These are phyloP conservation scores for Eudorcas thomsonii DNA, from an alignment of 2,113 vertebrate genomes.

Conservation along the genomic window DNA sequence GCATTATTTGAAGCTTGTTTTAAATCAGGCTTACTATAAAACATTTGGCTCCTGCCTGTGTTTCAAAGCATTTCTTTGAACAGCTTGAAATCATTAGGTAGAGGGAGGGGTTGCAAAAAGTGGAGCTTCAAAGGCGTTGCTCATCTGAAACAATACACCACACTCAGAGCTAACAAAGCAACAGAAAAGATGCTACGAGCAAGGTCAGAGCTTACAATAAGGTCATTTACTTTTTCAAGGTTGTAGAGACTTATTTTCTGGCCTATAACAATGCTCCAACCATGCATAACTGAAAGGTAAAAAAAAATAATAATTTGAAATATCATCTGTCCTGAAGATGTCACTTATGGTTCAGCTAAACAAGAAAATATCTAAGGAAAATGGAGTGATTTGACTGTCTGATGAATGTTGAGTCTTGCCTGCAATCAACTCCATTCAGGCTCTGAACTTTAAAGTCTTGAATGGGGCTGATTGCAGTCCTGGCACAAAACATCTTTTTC, in stretches of 20 bases:
- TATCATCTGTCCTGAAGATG: slow-evolving; percentile 37
- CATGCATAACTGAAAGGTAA: neutral
- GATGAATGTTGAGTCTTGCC: slow-evolving; percentile 36
- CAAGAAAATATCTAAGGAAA: slow-evolving; percentile 40
- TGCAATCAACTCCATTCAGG: slow-evolving; percentile 60
- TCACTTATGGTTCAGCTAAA: slow-evolving; percentile 38
- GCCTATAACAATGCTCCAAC: neutral
- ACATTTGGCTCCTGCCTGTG: slow-evolving; percentile 36
- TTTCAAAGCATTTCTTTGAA: slow-evolving; percentile 65
- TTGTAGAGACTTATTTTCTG: slow-evolving; percentile 33
- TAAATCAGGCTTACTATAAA: slow-evolving; percentile 52
- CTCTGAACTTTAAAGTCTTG: slow-evolving; percentile 23
- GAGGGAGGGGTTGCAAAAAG: neutral
- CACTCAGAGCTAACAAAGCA: slow-evolving; percentile 21
- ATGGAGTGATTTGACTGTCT: slow-evolving; percentile 56
- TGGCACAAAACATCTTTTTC: slow-evolving; percentile 22
- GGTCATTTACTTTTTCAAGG: slow-evolving; percentile 36
- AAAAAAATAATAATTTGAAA: neutral
- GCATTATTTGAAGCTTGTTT: slow-evolving; percentile 50
- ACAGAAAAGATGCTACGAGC: neutral
- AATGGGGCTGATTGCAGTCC: slow-evolving; percentile 57
- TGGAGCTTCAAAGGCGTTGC: slow-evolving; percentile 51
- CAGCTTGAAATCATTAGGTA: slow-evolving; percentile 66
- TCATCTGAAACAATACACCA: slow-evolving; percentile 52
- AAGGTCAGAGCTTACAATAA: slow-evolving; percentile 57